A percentile compares a stretch with the other conserved stretches of the same genome.
These are phyloP conservation scores for Lasioglossum albipes DNA, from an alignment of 1,140 invertebrate genomes.

Conservation along the genomic window DNA sequence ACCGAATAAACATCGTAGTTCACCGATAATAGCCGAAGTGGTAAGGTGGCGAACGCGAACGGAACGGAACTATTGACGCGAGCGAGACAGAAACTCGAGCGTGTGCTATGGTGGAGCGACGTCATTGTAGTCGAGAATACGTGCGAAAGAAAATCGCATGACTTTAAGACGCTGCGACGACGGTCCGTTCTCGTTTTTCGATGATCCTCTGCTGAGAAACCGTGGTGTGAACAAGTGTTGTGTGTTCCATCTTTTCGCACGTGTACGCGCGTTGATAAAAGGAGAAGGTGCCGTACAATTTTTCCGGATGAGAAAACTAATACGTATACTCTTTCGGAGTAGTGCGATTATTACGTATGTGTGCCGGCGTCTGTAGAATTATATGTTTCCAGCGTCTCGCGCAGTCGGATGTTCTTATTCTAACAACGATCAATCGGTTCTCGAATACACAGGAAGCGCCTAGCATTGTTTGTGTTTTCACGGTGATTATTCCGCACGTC, in stretches of 20 bases:
- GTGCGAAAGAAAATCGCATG: slow-evolving; percentile 67
- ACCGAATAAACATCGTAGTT: slow-evolving; percentile 76
- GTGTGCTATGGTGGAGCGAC: slow-evolving; percentile 71
- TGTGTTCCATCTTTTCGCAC: not conserved
- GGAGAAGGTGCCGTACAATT: slow-evolving; percentile 42
- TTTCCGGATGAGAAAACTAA: slow-evolving; percentile 37
- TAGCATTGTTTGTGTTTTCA: slow-evolving; percentile 24
- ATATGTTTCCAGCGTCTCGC: slow-evolving; percentile 24
- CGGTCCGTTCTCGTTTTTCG: not conserved
- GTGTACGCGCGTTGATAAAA: slow-evolving; percentile 8
- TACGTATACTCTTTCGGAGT: slow-evolving; percentile 43
- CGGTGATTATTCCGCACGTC: slow-evolving; percentile 18
- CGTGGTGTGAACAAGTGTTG: not conserved
- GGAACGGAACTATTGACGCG: slow-evolving; percentile 48
- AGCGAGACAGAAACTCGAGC: slow-evolving; percentile 62
- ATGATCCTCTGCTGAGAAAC: not conserved
- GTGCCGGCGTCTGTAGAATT: slow-evolving; percentile 46
- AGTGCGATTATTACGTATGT: slow-evolving; percentile 47
- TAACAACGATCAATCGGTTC: slow-evolving; percentile 31
- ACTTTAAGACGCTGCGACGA: slow-evolving; percentile 48
- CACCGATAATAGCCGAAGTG: slow-evolving; percentile 75
- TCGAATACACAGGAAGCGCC: not conserved
- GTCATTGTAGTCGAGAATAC: slow-evolving; percentile 72
- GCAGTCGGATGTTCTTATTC: slow-evolving; percentile 35
- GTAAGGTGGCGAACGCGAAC: slow-evolving; percentile 63